A percentile compares a stretch with the other conserved stretches of the same genome.
Evolutionary conservation across 2,797 vertebrate species (phyloP).

Genomic region (Acanthornis magna): DNA sequence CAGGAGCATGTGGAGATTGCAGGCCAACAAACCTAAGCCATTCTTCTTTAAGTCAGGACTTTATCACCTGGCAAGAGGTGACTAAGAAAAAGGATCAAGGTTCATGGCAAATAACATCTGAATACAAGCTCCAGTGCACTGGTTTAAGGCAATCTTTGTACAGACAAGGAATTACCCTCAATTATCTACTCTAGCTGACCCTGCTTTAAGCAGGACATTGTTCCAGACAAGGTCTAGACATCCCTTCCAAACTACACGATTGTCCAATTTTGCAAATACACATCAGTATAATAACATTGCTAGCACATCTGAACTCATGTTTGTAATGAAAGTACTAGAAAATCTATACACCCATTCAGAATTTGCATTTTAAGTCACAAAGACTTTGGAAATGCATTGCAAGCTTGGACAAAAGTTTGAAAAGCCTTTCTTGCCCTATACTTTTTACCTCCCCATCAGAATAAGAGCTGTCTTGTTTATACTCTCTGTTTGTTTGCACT

Average conservation of each 20-base stretch:
- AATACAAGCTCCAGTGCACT: not conserved
- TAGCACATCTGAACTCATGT: not conserved
- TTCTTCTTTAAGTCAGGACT: not conserved
- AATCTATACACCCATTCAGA: not conserved
- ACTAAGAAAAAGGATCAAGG: not conserved
- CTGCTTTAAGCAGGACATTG: not conserved
- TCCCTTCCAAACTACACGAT: not conserved
- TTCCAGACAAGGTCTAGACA: not conserved
- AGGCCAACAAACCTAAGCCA: not conserved
- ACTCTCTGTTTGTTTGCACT: not conserved
- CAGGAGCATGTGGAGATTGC: not conserved
- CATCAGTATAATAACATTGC: not conserved
- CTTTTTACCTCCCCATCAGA: not conserved
- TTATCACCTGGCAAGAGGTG: not conserved
- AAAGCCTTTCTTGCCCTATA: not conserved
- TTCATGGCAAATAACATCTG: not conserved
- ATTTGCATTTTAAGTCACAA: not conserved
- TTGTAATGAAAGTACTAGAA: not conserved
- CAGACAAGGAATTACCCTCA: not conserved
- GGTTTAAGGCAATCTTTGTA: not conserved
- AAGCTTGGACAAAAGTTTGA: not conserved
- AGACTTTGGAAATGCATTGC: not conserved
- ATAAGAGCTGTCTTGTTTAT: not conserved
- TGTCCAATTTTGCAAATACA: not conserved
- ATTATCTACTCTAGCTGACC: not conserved